Conservation (phyloP, 2,797 vertebrate species). For the Gastrophryne carolinensis region DNA sequence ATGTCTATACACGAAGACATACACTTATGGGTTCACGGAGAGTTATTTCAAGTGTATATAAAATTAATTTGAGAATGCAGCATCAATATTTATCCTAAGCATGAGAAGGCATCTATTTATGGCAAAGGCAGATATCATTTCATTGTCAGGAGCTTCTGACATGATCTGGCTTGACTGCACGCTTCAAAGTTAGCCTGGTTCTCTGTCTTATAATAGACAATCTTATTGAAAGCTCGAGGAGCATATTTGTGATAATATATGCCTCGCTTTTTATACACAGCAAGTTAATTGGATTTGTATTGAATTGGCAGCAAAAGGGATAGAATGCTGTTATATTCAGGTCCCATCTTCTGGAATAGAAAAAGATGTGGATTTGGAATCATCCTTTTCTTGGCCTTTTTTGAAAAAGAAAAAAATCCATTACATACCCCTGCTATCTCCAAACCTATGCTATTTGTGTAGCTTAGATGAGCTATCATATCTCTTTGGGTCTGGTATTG, state of each 20-base stretch:
- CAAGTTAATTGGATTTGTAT: conserved; percentile 17
- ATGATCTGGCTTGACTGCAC: conserved; percentile 22
- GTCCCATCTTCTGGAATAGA: not conserved
- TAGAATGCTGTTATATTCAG: not conserved
- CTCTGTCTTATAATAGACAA: conserved; percentile 15
- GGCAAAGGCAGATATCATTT: conserved; percentile 2
- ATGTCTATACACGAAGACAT: no score
- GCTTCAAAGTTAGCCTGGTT: conserved; percentile 5
- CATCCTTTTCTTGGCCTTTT: not conserved
- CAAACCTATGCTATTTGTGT: not conserved
- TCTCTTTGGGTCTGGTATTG: not conserved
- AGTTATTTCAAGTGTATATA: not conserved
- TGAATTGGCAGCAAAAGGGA: not conserved
- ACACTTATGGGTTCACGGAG: not conserved
- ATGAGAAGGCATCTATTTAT: not conserved
- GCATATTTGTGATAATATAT: conserved; percentile 19
- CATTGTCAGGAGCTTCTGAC: conserved; percentile 6
- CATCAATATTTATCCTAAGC: not conserved
- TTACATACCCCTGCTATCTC: not conserved
- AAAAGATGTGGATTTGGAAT: not conserved
- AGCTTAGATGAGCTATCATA: not conserved
- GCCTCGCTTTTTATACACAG: not conserved
- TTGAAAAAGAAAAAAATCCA: not conserved
- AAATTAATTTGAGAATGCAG: not conserved
- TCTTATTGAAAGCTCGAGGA: conserved; percentile 11